A percentile compares a stretch with the other conserved stretches of the same genome.
These are phyloP conservation scores for Gymnodraco acuticeps DNA, from an alignment of 2,797 vertebrate genomes.

Conservation along the genomic window DNA sequence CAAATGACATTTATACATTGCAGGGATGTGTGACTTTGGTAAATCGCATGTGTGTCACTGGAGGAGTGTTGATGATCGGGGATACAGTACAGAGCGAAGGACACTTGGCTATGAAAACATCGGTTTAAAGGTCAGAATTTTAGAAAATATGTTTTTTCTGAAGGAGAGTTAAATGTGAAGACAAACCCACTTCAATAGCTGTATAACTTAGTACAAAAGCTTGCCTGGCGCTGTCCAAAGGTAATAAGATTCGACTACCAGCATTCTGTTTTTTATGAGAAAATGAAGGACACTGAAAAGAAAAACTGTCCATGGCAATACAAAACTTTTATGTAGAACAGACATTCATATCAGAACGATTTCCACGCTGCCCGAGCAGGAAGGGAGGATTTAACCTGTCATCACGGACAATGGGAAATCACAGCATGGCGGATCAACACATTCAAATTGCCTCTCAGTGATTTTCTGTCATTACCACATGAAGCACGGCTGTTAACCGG, in stretches of 20 bases:
- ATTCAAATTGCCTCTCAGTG: slow-evolving; percentile 29
- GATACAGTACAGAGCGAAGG: not conserved
- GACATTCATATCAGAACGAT: slow-evolving; percentile 7
- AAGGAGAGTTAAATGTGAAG: no score
- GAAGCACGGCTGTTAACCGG: slow-evolving; percentile 41
- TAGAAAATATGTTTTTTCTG: no score
- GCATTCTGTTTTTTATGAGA: no score
- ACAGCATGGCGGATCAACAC: slow-evolving; percentile 47
- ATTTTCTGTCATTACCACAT: slow-evolving; percentile 48
- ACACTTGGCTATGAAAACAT: not conserved
- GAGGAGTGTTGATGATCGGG: not conserved
- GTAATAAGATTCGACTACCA: no score
- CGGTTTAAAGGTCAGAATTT: no score
- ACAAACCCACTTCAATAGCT: no score
- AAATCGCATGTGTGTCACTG: not conserved
- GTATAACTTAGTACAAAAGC: not conserved
- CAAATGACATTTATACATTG: not conserved
- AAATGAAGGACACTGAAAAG: no score
- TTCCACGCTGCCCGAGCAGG: slow-evolving; percentile 11
- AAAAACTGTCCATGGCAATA: no score
- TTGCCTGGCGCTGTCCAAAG: no score
- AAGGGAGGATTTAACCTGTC: slow-evolving; percentile 40
- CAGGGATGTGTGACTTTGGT: not conserved
- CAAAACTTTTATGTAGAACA: not conserved
- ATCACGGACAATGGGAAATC: slow-evolving; percentile 37